Evolutionary conservation across 2,888 invertebrate species (phyloP), one percentile per base, ranked within the genome.

Genomic region (Thyatira batis): DNA sequence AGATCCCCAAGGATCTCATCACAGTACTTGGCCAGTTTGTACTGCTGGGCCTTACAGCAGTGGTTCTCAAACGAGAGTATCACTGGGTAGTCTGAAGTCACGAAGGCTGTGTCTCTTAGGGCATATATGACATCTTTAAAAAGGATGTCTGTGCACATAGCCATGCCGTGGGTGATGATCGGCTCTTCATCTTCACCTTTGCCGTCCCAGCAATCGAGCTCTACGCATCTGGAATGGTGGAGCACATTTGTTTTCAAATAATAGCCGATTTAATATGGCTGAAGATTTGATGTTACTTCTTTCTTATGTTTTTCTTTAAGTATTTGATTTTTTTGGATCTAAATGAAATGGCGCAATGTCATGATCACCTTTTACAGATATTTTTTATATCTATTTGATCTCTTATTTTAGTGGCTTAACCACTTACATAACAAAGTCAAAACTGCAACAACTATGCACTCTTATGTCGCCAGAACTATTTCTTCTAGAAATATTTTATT

Each of bases 41-140:
- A 97, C 92, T 99, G 99, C 91, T 99, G 99, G 30, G 96, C 96
- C 83, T 97, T 97, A 86, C 98, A 98, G 93, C 99, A 99, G 88
- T 99, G 99, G 93, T 99, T 99, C 92, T 99, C 99, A 84, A 99
- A 99, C 25, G 99, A 99, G 52, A 99, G 93, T 67, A 99, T 99
- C 51, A 99, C 96, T 0, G 99, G 99, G 86, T 96, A 98, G 72
- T 99, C 99, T 3, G 98, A 98, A 1, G 99, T 98, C 49, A 99
- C 98, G 89, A 99, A 99, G 43, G 99, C 99, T 3, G 99, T 99
- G 88, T 99, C 99, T 62, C 98, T 93, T 56, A 99, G 96, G 3
- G 99, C 99, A 85, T 97, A 96, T 72, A 99, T 98, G 45, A 99
- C 99, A 89, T 99, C 97, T 87, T 97, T 99, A 91, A 99, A 99